Evolutionary conservation across 2,113 vertebrate species (phyloP), one percentile per base, ranked within the genome.

Genomic region (Excalfactoria chinensis): DNA sequence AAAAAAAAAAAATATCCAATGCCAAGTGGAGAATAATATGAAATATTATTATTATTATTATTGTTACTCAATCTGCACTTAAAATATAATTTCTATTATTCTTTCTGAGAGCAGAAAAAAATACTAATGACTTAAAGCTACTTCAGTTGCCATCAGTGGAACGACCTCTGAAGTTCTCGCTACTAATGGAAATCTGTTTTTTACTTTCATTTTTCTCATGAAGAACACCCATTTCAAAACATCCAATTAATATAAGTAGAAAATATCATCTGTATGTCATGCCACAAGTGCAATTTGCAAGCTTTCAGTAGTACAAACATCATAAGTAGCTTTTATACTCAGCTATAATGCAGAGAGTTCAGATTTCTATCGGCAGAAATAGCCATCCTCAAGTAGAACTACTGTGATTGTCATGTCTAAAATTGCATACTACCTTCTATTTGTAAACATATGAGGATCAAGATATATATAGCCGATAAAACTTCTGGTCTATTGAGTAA

Each of bases 161-260:
- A 72, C 0, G 5, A 81, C 18, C 7, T 72, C 62, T 78, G 58
- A 90, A 72, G 12, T 59, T 79, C 55, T 86, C 9, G 9, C n/a
- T 82, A 6, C 9, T 37, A 35, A 11, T 55, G 3, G 10, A 71
- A 86, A 86, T 49, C 15, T 13, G 3, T 13, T 80, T 90, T 91
- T 70, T 40, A 40, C 35, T 90, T 91, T 63, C 51, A 69, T 13
- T 76, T 87, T 85, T 87, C 20, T 84, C 34, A 86, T 9, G 14
- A 79, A 37, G 5, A 87, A 67, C 8, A 72, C 44, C 7, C 63
- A 66, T 51, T 70, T 49, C 21, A 73, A 87, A 94, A 59, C 7
- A 70, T 67, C 75, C 4, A 35, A 32, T 79, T 88, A 94, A 82
- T 69, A 78, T n/a, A 90, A 76, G 59, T 32, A 84, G 30, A 92